phyloP scores from a whole-genome alignment of 2,888 invertebrate species.

The Odontocolon sp. region DNA sequence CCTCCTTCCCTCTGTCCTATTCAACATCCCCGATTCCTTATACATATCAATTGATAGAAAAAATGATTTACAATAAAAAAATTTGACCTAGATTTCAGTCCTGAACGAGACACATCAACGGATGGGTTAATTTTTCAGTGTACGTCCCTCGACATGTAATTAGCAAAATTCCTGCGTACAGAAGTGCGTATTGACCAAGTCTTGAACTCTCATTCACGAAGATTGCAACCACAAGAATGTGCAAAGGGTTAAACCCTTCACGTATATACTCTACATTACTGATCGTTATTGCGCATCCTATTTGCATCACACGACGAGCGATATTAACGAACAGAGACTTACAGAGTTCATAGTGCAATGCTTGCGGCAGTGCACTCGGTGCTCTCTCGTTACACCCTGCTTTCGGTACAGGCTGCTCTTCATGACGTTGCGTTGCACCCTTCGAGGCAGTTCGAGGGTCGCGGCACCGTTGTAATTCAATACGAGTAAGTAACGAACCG shows the following conservation, averaged over 20 bases:
- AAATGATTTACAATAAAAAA: no score
- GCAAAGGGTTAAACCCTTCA: neutral
- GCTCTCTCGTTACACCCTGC: constrained; percentile 19
- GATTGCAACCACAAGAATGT: neutral
- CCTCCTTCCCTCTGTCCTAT: neutral
- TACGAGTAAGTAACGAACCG: constrained; percentile 61
- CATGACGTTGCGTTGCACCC: constrained; percentile 41
- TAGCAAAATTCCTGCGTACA: neutral
- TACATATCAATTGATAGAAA: neutral
- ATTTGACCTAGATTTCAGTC: constrained; percentile 4
- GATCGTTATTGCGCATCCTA: neutral
- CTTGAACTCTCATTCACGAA: neutral
- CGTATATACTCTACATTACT: no score
- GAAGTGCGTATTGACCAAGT: neutral
- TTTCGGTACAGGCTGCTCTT: constrained; percentile 22
- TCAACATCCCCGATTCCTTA: constrained; percentile 28
- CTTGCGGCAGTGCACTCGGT: constrained; percentile 20
- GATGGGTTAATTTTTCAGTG: constrained; percentile 8
- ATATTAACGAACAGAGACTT: neutral
- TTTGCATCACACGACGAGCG: constrained; percentile 1
- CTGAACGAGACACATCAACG: neutral
- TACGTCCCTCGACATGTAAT: neutral
- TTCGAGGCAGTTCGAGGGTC: constrained; percentile 47
- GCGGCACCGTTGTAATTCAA: constrained; percentile 52
- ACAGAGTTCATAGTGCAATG: constrained; percentile 3